Percentiles rank a stretch among this genome's conserved stretches.
phyloP scores from a whole-genome alignment of 1,140 invertebrate species.

The Drosophila murphyi region DNA sequence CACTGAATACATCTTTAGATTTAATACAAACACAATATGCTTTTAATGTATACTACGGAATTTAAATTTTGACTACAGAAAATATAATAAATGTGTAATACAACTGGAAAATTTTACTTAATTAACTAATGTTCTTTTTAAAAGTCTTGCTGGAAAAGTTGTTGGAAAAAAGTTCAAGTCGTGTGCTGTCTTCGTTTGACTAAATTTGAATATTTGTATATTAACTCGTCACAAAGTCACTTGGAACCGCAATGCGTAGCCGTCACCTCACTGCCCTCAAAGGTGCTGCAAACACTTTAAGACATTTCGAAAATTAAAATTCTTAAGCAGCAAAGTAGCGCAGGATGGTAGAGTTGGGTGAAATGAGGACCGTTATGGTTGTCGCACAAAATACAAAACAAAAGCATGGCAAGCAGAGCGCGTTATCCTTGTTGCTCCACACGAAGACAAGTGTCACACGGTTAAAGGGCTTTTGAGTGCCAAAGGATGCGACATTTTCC shows the following conservation, averaged over 20 bases:
- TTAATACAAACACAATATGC: too few relatives aligned
- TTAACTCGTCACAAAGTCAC: slow-evolving; percentile 42
- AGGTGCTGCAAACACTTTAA: slow-evolving; percentile 10
- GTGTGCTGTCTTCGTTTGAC: neutral
- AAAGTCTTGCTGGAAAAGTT: neutral
- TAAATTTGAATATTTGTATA: slow-evolving; percentile 36
- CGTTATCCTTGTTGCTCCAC: slow-evolving; percentile 16
- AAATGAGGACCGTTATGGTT: neutral
- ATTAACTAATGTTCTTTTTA: neutral
- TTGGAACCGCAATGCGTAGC: slow-evolving; percentile 5
- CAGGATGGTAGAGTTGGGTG: neutral
- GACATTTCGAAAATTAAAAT: slow-evolving; percentile 70
- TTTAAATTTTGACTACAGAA: neutral
- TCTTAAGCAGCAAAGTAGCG: slow-evolving; percentile 22
- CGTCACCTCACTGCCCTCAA: neutral
- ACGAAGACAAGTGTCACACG: slow-evolving; percentile 52
- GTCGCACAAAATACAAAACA: slow-evolving; percentile 10
- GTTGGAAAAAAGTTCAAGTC: neutral
- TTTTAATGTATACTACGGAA: too few relatives aligned
- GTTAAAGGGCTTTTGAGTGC: slow-evolving; percentile 66
- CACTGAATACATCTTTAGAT: too few relatives aligned
- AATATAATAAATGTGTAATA: neutral
- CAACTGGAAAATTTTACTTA: neutral
- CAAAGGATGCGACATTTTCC: slow-evolving; percentile 34
- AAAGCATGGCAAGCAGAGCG: neutral